Conservation (phyloP, 1,140 invertebrate genomes). For the Heliconius melpomene region DNA sequence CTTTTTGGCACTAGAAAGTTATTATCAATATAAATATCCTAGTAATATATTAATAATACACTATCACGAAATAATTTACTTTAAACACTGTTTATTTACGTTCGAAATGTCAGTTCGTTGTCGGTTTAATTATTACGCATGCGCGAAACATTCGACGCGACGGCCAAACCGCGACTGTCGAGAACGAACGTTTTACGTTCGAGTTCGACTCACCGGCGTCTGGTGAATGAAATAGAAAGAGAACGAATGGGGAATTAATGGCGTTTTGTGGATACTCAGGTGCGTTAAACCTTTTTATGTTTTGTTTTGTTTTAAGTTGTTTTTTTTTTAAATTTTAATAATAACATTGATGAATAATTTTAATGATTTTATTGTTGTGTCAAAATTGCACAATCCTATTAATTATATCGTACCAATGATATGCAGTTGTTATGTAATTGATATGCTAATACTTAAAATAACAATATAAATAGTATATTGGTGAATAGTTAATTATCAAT, state of each 20-base stretch:
- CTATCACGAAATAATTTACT: conserved; percentile 50
- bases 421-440: no score
- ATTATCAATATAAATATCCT: conserved; percentile 30
- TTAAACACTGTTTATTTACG: conserved; percentile 75
- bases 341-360: background rate
- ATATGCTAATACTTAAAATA: no score
- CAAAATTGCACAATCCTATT: no score
- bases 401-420: no score
- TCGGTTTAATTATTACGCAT: conserved; percentile 51
- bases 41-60: conserved; percentile 34
- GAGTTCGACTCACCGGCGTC: conserved; percentile 15
- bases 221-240: conserved; percentile 42
- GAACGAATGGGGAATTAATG: conserved; percentile 37
- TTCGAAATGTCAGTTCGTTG: conserved; percentile 67
- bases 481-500: no score
- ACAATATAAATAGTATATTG: no score
- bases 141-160: conserved; percentile 51
- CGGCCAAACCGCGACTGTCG: conserved; percentile 58
- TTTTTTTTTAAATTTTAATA: background rate
- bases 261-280: conserved; percentile 8
- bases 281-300: conserved; percentile 20
- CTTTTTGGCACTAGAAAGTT: conserved; percentile 50
- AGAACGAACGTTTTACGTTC: conserved; percentile 26
- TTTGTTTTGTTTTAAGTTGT: background rate
- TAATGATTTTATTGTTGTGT: no score